phyloP scores from a whole-genome alignment of 2,113 vertebrate genomes.

The Jaculus jaculus region DNA sequence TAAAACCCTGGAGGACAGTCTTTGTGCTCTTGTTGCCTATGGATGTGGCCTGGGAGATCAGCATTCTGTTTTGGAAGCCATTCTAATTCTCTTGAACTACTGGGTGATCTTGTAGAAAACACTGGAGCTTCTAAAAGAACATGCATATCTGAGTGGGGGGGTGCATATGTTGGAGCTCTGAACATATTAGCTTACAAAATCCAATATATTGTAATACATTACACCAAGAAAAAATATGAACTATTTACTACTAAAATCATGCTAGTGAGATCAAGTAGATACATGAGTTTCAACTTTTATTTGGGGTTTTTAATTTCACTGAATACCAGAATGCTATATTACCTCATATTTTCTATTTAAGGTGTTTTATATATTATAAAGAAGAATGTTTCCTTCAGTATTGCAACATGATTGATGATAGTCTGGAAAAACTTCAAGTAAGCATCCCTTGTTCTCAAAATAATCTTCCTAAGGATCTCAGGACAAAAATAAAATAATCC shows the following conservation, averaged over 20 bases:
- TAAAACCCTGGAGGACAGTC: constrained; percentile 44
- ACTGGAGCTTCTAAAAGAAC: background rate
- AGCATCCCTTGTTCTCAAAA: constrained; percentile 9
- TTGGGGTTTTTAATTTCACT: constrained; percentile 19
- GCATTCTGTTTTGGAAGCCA: constrained; percentile 20
- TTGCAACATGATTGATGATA: background rate
- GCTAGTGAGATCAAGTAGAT: background rate
- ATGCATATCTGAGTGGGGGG: background rate
- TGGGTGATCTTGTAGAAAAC: constrained; percentile 25
- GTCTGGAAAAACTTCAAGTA: background rate
- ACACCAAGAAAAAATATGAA: background rate
- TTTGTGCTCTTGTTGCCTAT: constrained; percentile 68
- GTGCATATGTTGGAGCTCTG: background rate
- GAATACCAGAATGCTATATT: background rate
- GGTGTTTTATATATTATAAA: constrained; percentile 4
- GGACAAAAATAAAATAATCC: background rate
- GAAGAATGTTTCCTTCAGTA: background rate
- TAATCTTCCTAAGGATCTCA: background rate
- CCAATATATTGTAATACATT: background rate
- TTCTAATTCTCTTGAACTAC: background rate
- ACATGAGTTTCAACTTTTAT: background rate
- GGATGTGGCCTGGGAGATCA: constrained; percentile 57
- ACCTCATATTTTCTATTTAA: background rate
- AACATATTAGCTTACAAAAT: background rate
- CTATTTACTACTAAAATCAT: constrained; percentile 36